These are phyloP conservation scores for Eonycteris spelaea DNA, from an alignment of 2,113 vertebrate genomes.

Conservation along the genomic window DNA sequence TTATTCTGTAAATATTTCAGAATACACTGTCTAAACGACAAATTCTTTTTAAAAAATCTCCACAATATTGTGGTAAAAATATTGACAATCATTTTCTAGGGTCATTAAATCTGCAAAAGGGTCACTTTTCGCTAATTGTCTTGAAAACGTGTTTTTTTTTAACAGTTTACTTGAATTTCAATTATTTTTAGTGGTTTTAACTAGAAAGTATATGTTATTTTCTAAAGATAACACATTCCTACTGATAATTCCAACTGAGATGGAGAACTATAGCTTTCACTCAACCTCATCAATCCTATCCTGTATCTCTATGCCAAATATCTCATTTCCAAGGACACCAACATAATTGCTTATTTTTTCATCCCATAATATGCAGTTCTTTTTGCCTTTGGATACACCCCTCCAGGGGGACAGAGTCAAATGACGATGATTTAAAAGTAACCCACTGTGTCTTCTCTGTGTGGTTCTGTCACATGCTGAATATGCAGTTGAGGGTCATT, in stretches of 20 bases:
- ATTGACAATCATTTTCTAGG: neutral
- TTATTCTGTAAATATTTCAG: neutral
- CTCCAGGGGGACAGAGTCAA: neutral
- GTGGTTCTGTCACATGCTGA: neutral
- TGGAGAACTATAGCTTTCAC: neutral
- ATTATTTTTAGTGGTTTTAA: neutral
- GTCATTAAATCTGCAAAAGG: neutral
- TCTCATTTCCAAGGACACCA: neutral
- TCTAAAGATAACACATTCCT: neutral
- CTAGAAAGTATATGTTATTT: neutral
- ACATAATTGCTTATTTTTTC: neutral
- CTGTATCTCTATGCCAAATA: neutral
- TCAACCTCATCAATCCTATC: neutral
- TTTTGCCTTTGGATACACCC: neutral
- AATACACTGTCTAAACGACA: neutral
- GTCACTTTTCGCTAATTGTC: neutral
- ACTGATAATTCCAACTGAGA: neutral
- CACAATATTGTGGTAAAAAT: neutral
- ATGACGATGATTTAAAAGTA: neutral
- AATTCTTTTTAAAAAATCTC: neutral
- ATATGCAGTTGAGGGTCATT: neutral
- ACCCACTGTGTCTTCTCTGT: neutral
- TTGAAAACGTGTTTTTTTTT: neutral
- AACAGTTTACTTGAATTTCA: neutral
- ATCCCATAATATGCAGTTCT: neutral